Base-by-base conservation (phyloP, 2,888 invertebrate species). In the Hemaris fuciformis region DNA sequence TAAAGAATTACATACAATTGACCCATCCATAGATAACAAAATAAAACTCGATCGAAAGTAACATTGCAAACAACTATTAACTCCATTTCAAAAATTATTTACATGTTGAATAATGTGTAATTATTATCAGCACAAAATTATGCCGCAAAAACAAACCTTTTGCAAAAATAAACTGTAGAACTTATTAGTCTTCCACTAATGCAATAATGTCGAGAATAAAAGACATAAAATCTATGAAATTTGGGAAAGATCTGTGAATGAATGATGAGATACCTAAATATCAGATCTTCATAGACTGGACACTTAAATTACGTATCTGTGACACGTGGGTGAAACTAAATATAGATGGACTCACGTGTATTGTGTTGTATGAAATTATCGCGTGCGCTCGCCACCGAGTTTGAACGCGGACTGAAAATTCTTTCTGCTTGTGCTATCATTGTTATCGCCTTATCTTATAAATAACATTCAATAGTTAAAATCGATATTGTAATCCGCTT, bases 391-490 rank as follows among this genome's bases (percentile, higher is more conserved):
- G 27, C 3, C 18, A 57, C 68, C 61, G 66, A 68, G 67, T 66
- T 66, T 62, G 57, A 62, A 25, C 18, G n/a, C 46, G 41, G 62
- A 73, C 69, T 71, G 65, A 70, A 65, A 70, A 25, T 45, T 65
- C 62, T 64, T 43, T 63, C 70, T 63, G 71, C 75, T 79, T 23
- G 69, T 72, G 73, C 76, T 82, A 83, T 82, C 81, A 73, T 27
- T 64, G 63, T 77, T 81, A 83, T 84, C 81, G 65, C 62, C 58
- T 48, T 57, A 66, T 62, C 69, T 61, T 59, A 3, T 7, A 2
- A 53, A 53, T 27, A 53, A 31, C 53, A 53, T 8, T 53, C 53
- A 53, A 53, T 53, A 53, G 13, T 45, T 18, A 18, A 10, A 18
- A 27, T 53, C 53, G 53, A 53, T 53, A 57, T 64, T 57, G 60